Evolutionary conservation across 2,888 invertebrate genomes (phyloP).

Genomic region (Agriopis marginaria): DNA sequence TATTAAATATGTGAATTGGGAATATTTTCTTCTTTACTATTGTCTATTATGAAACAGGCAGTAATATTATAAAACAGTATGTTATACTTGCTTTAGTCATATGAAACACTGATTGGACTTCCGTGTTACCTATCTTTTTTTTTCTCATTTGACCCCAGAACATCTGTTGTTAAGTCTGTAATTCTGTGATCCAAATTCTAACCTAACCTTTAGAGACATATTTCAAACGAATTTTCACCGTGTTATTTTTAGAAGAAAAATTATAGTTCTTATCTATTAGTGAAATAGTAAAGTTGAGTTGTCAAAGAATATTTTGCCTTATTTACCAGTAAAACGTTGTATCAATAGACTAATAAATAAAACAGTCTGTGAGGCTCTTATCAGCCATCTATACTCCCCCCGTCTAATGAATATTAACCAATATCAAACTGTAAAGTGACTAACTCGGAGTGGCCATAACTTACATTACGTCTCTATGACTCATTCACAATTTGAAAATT

Average conservation of each 20-base stretch:
- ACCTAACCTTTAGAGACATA: too few relatives aligned
- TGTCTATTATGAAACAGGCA: background rate
- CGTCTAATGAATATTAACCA: conserved; percentile 83
- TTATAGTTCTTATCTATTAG: background rate
- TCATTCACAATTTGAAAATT: conserved; percentile 55
- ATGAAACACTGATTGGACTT: too few relatives aligned
- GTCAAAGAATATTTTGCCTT: conserved; percentile 1
- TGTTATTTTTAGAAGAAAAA: too few relatives aligned
- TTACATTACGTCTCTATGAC: conserved; percentile 68
- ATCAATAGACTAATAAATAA: conserved; percentile 48
- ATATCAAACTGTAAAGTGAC: conserved; percentile 70
- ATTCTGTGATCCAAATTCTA: too few relatives aligned
- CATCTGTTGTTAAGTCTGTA: too few relatives aligned
- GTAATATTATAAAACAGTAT: background rate
- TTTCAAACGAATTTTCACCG: too few relatives aligned
- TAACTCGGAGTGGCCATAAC: conserved; percentile 56
- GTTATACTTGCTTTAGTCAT: background rate
- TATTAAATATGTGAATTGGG: conserved; percentile 21
- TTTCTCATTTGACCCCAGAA: too few relatives aligned
- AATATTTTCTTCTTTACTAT: conserved; percentile 35
- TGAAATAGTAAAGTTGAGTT: background rate
- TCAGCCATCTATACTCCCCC: conserved; percentile 72
- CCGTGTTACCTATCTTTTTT: too few relatives aligned
- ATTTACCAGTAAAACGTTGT: conserved; percentile 32
- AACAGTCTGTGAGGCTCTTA: conserved; percentile 52